These are phyloP conservation scores for Melanocharis versteri DNA, from an alignment of 2,113 vertebrate species.

Conservation along the genomic window DNA sequence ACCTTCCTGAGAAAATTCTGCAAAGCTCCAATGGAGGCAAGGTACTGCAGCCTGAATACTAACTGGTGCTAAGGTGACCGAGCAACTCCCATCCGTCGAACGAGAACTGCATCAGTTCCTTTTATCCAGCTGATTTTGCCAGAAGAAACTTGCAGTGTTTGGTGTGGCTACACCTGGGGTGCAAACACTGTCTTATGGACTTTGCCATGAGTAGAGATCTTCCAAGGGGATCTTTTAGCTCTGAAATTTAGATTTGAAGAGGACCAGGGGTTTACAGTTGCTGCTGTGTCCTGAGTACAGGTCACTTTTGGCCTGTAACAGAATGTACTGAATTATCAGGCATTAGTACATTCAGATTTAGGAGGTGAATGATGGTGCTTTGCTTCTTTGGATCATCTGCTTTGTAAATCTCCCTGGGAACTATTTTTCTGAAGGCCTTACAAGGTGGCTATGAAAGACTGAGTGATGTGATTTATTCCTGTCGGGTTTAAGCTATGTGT, in stretches of 20 bases:
- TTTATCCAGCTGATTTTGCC: not conserved
- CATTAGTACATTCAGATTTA: not conserved
- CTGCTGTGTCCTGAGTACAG: not conserved
- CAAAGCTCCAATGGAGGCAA: constrained; percentile 49
- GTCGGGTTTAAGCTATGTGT: not conserved
- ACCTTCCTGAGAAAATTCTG: constrained; percentile 61
- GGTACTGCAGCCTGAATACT: constrained; percentile 48
- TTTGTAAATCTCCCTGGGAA: not conserved
- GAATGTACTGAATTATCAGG: not conserved
- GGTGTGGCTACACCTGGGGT: not conserved
- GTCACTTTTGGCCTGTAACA: not conserved
- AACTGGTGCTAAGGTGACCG: constrained; percentile 34
- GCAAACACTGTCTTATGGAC: not conserved
- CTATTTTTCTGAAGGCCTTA: not conserved
- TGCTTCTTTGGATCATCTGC: not conserved
- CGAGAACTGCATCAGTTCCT: not conserved
- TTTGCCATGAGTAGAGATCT: not conserved
- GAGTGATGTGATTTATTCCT: not conserved
- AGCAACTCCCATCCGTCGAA: not conserved
- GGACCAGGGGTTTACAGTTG: not conserved
- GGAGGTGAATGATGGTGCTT: not conserved
- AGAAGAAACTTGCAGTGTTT: not conserved
- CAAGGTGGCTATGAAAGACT: not conserved
- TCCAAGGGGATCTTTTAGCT: not conserved
- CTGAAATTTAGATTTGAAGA: not conserved